Percentiles rank a stretch among this genome's conserved stretches.
phyloP scores from a whole-genome alignment of 2,888 invertebrate species.

The Agapetus fuscipes region DNA sequence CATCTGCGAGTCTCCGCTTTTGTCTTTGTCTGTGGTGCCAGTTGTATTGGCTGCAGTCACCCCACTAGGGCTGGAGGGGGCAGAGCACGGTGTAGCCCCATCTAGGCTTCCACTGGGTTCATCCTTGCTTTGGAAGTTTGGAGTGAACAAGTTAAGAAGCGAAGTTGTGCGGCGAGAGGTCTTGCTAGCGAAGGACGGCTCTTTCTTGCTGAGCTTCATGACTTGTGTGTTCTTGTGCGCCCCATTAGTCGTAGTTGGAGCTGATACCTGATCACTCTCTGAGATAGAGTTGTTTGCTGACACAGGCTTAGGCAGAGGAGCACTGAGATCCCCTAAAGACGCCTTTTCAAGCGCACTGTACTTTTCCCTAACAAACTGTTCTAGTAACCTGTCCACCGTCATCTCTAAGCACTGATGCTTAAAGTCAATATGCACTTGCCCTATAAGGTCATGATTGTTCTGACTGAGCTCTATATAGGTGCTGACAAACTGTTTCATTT shows the following conservation, averaged over 20 bases:
- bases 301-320: conserved; percentile 38
- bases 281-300: conserved; percentile 46
- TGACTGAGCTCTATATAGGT: conserved; percentile 81
- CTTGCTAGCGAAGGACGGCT: conserved; percentile 55
- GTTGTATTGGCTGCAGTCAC: conserved; percentile 53
- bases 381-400: conserved; percentile 85
- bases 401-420: conserved; percentile 83
- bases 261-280: conserved; percentile 42
- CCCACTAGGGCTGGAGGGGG: conserved; percentile 64
- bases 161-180: conserved; percentile 89
- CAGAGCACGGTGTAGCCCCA: conserved; percentile 58
- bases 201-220: conserved; percentile 52
- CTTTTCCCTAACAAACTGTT: conserved; percentile 86
- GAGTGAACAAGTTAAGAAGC: conserved; percentile 90
- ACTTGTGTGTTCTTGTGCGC: conserved; percentile 36
- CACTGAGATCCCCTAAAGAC: conserved; percentile 51
- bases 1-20: conserved; percentile 46
- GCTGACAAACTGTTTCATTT: conserved; percentile 92
- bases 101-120: conserved; percentile 50
- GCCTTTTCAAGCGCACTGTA: conserved; percentile 91
- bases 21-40: conserved; percentile 31
- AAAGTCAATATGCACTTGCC: conserved; percentile 90
- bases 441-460: conserved; percentile 83
- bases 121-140: conserved; percentile 86
- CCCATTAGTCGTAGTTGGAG: conserved; percentile 41